These are phyloP conservation scores for Syrmaticus mikado DNA, from an alignment of 2,113 vertebrate genomes.

Conservation along the genomic window DNA sequence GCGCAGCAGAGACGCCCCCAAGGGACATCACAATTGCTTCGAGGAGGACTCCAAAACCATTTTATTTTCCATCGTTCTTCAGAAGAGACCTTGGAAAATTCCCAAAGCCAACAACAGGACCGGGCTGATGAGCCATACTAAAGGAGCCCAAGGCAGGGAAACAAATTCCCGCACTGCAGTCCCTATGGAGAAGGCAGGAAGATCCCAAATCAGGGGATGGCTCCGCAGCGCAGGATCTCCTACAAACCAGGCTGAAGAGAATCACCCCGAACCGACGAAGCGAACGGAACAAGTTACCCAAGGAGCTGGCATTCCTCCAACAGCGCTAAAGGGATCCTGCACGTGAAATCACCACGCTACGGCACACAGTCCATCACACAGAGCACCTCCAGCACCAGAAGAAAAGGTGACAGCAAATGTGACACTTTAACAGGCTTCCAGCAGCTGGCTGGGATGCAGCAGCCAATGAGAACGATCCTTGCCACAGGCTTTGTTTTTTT, in stretches of 20 bases:
- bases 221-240: background rate
- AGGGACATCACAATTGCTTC: background rate
- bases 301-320: background rate
- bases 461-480: background rate
- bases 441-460: background rate
- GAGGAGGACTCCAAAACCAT: background rate
- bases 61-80: background rate
- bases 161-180: background rate
- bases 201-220: background rate
- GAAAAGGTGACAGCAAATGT: background rate
- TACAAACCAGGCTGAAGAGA: background rate
- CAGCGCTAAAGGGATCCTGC: constrained; percentile 29
- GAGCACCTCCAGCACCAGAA: background rate
- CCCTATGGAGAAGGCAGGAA: background rate
- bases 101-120: background rate
- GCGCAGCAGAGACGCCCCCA: rapidly evolving
- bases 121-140: background rate
- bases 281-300: background rate
- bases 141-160: background rate
- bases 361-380: background rate
- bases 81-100: background rate
- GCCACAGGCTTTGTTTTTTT: background rate
- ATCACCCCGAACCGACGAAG: background rate
- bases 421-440: background rate
- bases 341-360: background rate